Conservation (phyloP, 2,113 vertebrate genomes). For the Podiceps cristatus region DNA sequence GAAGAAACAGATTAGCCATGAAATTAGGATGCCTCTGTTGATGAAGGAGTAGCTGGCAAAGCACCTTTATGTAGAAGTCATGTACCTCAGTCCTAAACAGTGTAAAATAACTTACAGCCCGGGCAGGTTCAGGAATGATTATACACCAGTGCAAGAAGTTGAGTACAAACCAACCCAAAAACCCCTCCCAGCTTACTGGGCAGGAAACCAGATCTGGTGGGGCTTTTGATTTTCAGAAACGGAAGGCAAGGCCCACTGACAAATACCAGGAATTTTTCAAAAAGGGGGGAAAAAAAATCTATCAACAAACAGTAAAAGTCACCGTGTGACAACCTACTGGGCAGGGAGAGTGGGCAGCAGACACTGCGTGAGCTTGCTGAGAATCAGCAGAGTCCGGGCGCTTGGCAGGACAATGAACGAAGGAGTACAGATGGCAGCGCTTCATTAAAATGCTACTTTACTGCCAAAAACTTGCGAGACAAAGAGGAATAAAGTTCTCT, state of each 20-base stretch:
- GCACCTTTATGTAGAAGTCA: conserved; percentile 37
- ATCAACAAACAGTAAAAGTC: not conserved
- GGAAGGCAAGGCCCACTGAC: not conserved
- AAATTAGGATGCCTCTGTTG: conserved; percentile 58
- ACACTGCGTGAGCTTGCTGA: conserved; percentile 4
- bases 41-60: conserved; percentile 57
- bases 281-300: not conserved
- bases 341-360: not conserved
- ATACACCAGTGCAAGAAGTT: not conserved
- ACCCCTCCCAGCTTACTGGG: not conserved
- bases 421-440: conserved; percentile 54
- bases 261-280: not conserved
- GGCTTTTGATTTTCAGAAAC: conserved; percentile 6
- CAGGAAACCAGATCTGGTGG: not conserved
- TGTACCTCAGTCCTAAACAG: conserved; percentile 48
- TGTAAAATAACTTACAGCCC: conserved; percentile 56
- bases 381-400: not conserved
- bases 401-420: conserved; percentile 31
- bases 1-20: conserved; percentile 65
- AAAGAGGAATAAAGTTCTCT: conserved; percentile 58
- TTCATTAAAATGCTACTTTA: conserved; percentile 68
- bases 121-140: conserved; percentile 37
- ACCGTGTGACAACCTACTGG: not conserved
- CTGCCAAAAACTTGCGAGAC: conserved; percentile 57
- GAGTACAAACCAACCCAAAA: not conserved